Percentiles rank a stretch among this genome's conserved stretches.
These are phyloP conservation scores for Tetrax tetrax DNA, from an alignment of 2,113 vertebrate species.

Conservation along the genomic window DNA sequence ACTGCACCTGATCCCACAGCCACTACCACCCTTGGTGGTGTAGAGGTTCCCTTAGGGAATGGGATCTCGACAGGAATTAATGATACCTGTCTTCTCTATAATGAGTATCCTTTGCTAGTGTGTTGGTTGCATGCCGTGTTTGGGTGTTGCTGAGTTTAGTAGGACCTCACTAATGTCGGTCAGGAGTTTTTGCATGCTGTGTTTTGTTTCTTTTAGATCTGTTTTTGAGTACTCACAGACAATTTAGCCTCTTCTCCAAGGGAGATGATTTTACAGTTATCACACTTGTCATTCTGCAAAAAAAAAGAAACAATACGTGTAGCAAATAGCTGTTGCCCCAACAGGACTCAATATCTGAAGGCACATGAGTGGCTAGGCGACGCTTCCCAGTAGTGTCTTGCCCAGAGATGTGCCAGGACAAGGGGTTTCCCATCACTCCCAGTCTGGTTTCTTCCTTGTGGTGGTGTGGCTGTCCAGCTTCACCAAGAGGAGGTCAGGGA, in stretches of 20 bases:
- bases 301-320: accelerated
- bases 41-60: conserved; percentile 91
- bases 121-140: accelerated
- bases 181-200: background rate
- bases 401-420: background rate
- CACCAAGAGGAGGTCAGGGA: background rate
- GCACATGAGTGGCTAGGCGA: background rate
- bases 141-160: background rate
- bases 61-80: conserved; percentile 86
- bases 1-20: conserved; percentile 90
- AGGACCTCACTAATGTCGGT: background rate
- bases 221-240: background rate
- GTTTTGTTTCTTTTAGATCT: background rate
- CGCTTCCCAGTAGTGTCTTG: background rate
- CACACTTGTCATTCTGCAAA: background rate
- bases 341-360: background rate
- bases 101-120: conserved; percentile 93
- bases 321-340: background rate
- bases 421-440: background rate
- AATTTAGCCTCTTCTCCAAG: background rate
- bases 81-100: conserved; percentile 95
- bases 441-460: background rate
- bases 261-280: background rate
- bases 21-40: conserved; percentile 83
- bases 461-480: background rate